Percentiles rank a stretch among this genome's conserved stretches.
Conservation (phyloP, 92 coral and sea anemone genomes). For the Bergia puertoricense region DNA sequence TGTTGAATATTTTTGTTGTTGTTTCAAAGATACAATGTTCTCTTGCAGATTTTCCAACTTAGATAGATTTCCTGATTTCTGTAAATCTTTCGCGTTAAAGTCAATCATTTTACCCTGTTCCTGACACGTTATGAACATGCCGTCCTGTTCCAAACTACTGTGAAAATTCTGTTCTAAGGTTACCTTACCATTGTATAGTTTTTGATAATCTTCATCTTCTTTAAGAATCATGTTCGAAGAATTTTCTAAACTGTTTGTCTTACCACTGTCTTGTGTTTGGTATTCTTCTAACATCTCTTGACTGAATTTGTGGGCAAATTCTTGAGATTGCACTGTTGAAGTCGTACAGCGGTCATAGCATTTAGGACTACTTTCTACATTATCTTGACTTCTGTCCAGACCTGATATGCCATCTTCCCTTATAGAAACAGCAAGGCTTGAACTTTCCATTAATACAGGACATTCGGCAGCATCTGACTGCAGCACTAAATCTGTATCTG, state of each 20-base stretch:
- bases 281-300: background rate
- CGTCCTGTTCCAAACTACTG: background rate
- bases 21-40: background rate
- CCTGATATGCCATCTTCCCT: background rate
- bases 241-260: background rate
- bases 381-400: background rate
- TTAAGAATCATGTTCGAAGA: background rate
- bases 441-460: background rate
- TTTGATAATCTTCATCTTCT: background rate
- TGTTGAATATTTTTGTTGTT: background rate
- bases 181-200: background rate
- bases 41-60: background rate
- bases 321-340: background rate
- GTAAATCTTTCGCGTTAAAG: background rate
- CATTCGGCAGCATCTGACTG: background rate
- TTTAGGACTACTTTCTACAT: background rate
- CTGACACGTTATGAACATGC: background rate
- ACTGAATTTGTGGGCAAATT: background rate
- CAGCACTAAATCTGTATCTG: background rate
- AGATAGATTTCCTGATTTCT: background rate
- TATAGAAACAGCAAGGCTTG: background rate
- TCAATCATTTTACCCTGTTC: background rate
- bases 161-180: background rate
- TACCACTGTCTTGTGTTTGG: background rate
- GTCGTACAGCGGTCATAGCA: background rate